Evolutionary conservation across 2,797 vertebrate species (phyloP).

Genomic region (Centropyge bicolor): DNA sequence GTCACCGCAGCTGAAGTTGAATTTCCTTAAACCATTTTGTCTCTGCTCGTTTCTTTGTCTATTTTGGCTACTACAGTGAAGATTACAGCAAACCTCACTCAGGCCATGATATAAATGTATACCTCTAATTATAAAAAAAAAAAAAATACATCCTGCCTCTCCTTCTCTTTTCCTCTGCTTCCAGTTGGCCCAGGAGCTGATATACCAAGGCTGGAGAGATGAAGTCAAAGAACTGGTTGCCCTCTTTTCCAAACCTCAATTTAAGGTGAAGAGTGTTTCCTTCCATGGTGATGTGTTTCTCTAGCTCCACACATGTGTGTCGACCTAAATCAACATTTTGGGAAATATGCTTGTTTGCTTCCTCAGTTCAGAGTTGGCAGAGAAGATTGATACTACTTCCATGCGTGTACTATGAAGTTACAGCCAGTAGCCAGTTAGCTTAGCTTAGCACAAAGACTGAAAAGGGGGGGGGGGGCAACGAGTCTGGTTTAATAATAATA

Average conservation of each 20-base stretch:
- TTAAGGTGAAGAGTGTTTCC: constrained; percentile 89
- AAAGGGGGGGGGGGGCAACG: background rate
- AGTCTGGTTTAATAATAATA: background rate
- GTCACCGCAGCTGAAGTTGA: constrained; percentile 22
- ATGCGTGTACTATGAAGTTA: background rate
- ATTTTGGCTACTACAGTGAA: constrained; percentile 5
- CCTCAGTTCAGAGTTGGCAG: background rate
- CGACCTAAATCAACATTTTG: too few species aligned
- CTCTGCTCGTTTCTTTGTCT: constrained; percentile 14
- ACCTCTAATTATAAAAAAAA: constrained; percentile 49
- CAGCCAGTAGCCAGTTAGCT: background rate
- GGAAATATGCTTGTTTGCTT: background rate
- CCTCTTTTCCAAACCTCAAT: constrained; percentile 90
- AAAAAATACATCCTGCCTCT: constrained; percentile 18
- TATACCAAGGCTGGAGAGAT: constrained; percentile 81
- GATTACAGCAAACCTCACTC: constrained; percentile 23
- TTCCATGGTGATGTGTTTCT: constrained; percentile 19
- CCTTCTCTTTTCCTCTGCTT: constrained; percentile 53
- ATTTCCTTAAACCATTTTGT: background rate
- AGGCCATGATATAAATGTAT: constrained; percentile 33
- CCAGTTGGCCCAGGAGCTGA: constrained; percentile 91
- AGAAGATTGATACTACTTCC: background rate
- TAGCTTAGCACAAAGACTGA: constrained; percentile 1
- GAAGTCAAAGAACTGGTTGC: constrained; percentile 90
- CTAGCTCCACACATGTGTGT: constrained; percentile 15